Base-by-base conservation (phyloP, 2,113 vertebrate genomes). In the Clarias gariepinus region DNA sequence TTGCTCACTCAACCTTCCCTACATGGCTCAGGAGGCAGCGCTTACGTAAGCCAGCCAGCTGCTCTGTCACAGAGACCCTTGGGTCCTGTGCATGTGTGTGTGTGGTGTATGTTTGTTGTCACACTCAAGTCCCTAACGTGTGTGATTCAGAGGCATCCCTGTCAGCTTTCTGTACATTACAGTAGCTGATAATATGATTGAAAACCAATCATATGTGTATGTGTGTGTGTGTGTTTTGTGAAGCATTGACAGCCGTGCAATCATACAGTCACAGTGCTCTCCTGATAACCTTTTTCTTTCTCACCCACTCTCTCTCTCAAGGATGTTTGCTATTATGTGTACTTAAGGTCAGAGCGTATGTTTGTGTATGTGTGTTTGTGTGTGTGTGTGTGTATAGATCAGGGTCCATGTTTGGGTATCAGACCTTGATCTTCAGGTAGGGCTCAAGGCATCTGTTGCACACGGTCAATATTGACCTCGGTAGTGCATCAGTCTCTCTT, bases 1-100 rank as follows among this genome's bases (percentile, higher is more conserved):
- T 82, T 57, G 58, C 84, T 77, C 69, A 82, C 60, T 85, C 87
- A 82, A 78, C 84, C 84, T 81, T 78, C 71, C 84, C 80, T 82
- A 76, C 83, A 73, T 85, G 77, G 87, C 87, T 81, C 53, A 88
- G 77, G 76, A 83, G 79, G 61, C 77, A 68, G 78, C 18, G 4
- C 78, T 89, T 89, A 89, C 86, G 73, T 85, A 89, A 85, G 82
- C 79, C 41, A 77, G 85, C 82, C 83, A 89, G 88, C 78, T 89
- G 83, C 83, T 85, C 77, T 82, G 80, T 87, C 85, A 87, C 80
- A 23, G 63, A 83, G 71, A 55, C 71, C 57, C 28, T 81, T 55
- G 28, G 55, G 41, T 47, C 60, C 10, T 61, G 64, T 68, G 69
- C 66, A 10, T 82, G n/a, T 57, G 68, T 73, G 9, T 73, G 41